A percentile compares a stretch with the other conserved stretches of the same genome.
These are phyloP conservation scores for Hypena proboscidalis DNA, from an alignment of 2,888 invertebrate species.

Conservation along the genomic window DNA sequence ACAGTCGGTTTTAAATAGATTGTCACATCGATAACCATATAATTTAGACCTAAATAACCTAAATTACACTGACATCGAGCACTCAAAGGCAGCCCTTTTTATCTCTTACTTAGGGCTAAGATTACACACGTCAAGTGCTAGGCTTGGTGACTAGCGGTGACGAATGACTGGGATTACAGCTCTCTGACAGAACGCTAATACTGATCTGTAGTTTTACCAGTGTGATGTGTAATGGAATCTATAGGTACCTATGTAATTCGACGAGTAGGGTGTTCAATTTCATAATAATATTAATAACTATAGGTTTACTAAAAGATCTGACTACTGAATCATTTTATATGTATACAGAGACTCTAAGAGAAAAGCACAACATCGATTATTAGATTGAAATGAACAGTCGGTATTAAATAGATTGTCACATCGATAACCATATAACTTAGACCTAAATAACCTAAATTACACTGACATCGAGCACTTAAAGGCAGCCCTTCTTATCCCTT, in stretches of 20 bases:
- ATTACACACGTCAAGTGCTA: conserved; percentile 37
- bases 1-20: too few species aligned
- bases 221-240: not conserved
- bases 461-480: conserved; percentile 31
- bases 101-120: conserved; percentile 38
- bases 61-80: conserved; percentile 32
- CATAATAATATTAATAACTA: too few species aligned
- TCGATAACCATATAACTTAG: too few species aligned
- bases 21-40: too few species aligned
- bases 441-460: conserved; percentile 20
- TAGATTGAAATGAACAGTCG: too few species aligned
- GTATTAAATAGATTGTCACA: too few species aligned
- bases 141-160: conserved; percentile 36
- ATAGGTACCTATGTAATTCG: too few species aligned
- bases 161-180: conserved; percentile 39
- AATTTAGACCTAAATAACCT: not conserved
- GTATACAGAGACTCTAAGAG: too few species aligned
- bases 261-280: too few species aligned
- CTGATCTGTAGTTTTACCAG: not conserved
- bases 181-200: conserved; percentile 17
- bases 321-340: too few species aligned
- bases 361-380: too few species aligned
- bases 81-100: conserved; percentile 33
- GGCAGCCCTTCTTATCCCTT: conserved; percentile 34
- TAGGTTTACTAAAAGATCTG: too few species aligned